Base-by-base conservation (phyloP, 2,888 invertebrate genomes). In the Seladonia tumulorum region DNA sequence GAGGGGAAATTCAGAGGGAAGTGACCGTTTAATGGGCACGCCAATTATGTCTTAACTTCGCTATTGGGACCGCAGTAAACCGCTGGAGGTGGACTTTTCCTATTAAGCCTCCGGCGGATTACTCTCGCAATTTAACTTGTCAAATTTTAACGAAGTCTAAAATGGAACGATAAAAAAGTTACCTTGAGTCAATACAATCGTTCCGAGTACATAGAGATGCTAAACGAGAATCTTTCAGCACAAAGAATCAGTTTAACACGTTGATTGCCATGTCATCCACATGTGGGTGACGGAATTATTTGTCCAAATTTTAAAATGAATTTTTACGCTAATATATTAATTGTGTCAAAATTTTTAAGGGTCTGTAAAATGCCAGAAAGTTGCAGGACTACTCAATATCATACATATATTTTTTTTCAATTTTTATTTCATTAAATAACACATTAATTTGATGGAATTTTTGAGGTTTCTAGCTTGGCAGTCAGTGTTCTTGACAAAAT, bases 21-120 rank as follows among this genome's bases (percentile, higher is more conserved):
- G 72, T 79, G 86, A 81, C 85, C 77, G 75, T 75, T 86, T 88
- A 88, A 88, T 88, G 82, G 82, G 60, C 78, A 74, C 81, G 77
- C 87, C 92, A 92, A 90, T 92, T 92, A 92, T 86, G 86, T 82
- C 83, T 47, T 35, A 74, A 35, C 85, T 89, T 87, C 86, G 83
- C 73, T 84, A 91, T 85, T 86, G 90, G 92, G 92, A 86, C 85
- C 79, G 74, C 78, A 92, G 88, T 86, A 86, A 80, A 81, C 71
- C 68, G 76, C 60, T 79, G 81, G 90, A 92, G 92, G 88, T 92
- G 84, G 78, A 86, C 78, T 81, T 78, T 86, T 57, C 71, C 80
- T 80, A 70, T 78, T 72, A 71, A 86, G 75, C 53, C 77, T 49
- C n/a, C 2, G 8, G 35, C 35, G 18, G 18, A 66, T 18, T 53